Percentiles rank a stretch among this genome's conserved stretches.
These are phyloP conservation scores for Oxygymnocypris stewartii DNA, from an alignment of 2,113 vertebrate genomes.

Conservation along the genomic window DNA sequence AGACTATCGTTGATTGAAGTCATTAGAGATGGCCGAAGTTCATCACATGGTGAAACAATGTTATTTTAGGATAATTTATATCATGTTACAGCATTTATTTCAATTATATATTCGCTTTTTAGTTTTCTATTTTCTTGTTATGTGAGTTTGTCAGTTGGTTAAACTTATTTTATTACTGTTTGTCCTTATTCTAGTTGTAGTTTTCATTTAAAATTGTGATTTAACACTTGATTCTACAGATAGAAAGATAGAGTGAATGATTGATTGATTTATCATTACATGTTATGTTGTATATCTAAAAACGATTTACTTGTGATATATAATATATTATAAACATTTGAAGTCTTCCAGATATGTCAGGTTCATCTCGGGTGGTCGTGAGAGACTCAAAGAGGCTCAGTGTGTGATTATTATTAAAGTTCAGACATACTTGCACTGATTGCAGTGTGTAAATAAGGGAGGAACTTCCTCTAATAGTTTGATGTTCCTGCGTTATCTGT, in stretches of 20 bases:
- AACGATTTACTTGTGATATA: too few relatives aligned
- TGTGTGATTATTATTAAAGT: neutral
- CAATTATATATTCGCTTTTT: neutral
- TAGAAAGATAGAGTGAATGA: too few relatives aligned
- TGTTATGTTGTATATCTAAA: too few relatives aligned
- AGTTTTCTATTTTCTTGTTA: neutral
- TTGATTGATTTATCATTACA: too few relatives aligned
- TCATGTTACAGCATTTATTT: neutral
- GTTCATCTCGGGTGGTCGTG: neutral
- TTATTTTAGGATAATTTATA: too few relatives aligned
- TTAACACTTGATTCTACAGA: too few relatives aligned
- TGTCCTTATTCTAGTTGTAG: too few relatives aligned
- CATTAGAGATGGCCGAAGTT: neutral
- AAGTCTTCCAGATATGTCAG: neutral
- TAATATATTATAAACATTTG: neutral
- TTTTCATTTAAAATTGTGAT: too few relatives aligned
- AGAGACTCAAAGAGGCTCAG: neutral
- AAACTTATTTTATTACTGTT: too few relatives aligned
- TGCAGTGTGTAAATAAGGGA: neutral
- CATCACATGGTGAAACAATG: neutral
- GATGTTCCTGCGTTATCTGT: neutral
- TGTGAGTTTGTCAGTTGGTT: too few relatives aligned
- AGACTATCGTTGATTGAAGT: neutral
- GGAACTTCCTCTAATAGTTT: neutral
- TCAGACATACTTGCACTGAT: neutral